phyloP scores from a whole-genome alignment of 2,113 vertebrate genomes.

The Mesoclemmys tuberculata region DNA sequence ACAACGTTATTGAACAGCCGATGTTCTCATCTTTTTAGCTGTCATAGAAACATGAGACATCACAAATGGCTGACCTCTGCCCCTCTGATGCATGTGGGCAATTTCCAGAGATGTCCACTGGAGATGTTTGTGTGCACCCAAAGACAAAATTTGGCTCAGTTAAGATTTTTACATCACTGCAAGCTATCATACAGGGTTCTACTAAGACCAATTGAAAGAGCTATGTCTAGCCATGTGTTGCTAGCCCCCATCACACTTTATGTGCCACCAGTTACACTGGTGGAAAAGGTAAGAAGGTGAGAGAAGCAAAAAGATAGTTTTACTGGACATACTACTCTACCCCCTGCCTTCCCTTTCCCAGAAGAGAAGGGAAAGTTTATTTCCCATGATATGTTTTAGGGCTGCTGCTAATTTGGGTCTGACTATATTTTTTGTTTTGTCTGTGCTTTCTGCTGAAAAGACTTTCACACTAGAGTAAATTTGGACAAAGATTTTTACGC shows the following conservation, averaged over 20 bases:
- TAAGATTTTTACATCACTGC: background rate
- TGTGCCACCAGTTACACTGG: no score
- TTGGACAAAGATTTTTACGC: constrained; percentile 56
- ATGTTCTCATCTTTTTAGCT: background rate
- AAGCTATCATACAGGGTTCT: background rate
- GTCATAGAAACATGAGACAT: background rate
- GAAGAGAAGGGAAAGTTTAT: background rate
- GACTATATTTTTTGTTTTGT: background rate
- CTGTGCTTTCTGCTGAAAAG: background rate
- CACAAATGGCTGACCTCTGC: background rate
- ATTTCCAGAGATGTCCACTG: background rate
- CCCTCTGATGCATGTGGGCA: background rate
- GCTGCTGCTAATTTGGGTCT: constrained; percentile 10
- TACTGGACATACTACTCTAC: background rate
- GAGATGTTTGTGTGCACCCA: background rate
- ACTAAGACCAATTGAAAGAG: background rate
- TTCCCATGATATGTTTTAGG: constrained; percentile 26
- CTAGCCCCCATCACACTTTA: background rate
- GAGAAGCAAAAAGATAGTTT: background rate
- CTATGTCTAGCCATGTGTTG: background rate
- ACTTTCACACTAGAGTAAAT: constrained; percentile 26
- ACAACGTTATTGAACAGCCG: background rate
- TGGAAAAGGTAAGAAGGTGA: background rate
- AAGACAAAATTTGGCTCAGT: background rate
- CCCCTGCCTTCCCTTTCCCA: background rate